Evolutionary conservation across 2,888 invertebrate species (phyloP), one percentile per base, ranked within the genome.

Genomic region (Phyto melanocephala): DNA sequence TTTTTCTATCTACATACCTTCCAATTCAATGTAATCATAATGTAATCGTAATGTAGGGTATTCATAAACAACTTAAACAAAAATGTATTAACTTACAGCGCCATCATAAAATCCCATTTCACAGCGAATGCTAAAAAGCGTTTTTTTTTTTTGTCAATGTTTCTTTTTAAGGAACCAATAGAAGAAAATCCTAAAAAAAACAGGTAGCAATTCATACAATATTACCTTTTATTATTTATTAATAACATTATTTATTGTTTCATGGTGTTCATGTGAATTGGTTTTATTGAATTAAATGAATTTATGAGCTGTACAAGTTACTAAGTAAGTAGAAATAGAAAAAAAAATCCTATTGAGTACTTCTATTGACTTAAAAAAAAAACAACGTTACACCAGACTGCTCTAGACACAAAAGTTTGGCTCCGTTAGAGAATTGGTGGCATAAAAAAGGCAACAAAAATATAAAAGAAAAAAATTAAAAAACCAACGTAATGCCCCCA

Each of bases 191-290:
- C 50, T 52, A 68, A 17, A 56, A 81, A 56, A 50, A 85, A 85
- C 86, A 85, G 86, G 86, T 86, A 86, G 86, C 85, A 81, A 68
- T 70, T 81, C 63, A 67, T 77, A 68, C 79, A 85, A 88, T 87
- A 89, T 89, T 89, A 87, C 90, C 87, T 89, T 82, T 88, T 89
- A 89, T 89, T 89, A 89, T 89, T 89, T 89, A 89, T 89, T 89
- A 89, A 89, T 90, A 89, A 88, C 89, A 87, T 90, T 89, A 89
- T 89, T 89, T 89, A 89, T 89, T 89, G 90, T 89, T 90, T 88
- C 86, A 86, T 87, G 89, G 89, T 88, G 87, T 88, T 89, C 89
- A 89, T 89, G 89, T 90, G 90, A 88, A 84, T 83, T 84, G 76
- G 71, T 82, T 78, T 83, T 83, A 85, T 85, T 85, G 85, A 85